These are phyloP conservation scores for Lindbergichthys nudifrons DNA, from an alignment of 2,797 vertebrate genomes.

Conservation along the genomic window DNA sequence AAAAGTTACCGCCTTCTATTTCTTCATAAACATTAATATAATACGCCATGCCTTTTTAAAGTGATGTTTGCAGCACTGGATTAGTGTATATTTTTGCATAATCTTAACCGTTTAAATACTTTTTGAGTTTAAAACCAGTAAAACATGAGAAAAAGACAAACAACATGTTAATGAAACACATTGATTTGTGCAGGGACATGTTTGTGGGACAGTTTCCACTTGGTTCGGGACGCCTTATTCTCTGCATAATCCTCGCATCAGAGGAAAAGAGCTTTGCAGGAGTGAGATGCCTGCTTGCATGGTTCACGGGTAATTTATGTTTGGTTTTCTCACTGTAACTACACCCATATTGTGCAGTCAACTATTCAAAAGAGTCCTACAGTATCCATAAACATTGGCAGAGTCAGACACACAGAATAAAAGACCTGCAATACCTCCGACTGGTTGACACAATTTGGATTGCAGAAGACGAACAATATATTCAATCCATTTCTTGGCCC, in stretches of 20 bases:
- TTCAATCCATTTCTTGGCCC: conserved; percentile 84
- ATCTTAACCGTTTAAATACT: conserved; percentile 62
- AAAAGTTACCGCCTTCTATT: conserved; percentile 16
- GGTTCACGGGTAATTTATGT: conserved; percentile 74
- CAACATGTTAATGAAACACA: conserved; percentile 61
- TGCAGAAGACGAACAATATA: conserved; percentile 77
- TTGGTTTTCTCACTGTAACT: conserved; percentile 74
- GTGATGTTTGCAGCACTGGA: conserved; percentile 23
- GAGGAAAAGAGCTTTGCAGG: conserved; percentile 67
- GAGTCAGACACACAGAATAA: conserved; percentile 65
- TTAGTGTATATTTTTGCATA: conserved; percentile 46
- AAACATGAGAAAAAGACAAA: conserved; percentile 33
- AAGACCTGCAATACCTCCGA: conserved; percentile 73
- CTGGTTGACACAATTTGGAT: conserved; percentile 79
- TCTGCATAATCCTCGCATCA: conserved; percentile 67
- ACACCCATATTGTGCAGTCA: conserved; percentile 68
- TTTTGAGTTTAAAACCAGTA: conserved; percentile 55
- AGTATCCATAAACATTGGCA: conserved; percentile 76
- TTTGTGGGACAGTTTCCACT: conserved; percentile 50
- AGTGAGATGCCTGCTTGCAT: conserved; percentile 62
- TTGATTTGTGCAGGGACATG: conserved; percentile 62
- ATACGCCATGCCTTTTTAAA: conserved; percentile 37
- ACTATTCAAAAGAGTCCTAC: conserved; percentile 70
- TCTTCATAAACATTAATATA: conserved; percentile 28
- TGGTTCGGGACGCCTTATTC: conserved; percentile 50